Base-by-base conservation (phyloP, 2,113 vertebrate genomes). In the Gulo gulo region DNA sequence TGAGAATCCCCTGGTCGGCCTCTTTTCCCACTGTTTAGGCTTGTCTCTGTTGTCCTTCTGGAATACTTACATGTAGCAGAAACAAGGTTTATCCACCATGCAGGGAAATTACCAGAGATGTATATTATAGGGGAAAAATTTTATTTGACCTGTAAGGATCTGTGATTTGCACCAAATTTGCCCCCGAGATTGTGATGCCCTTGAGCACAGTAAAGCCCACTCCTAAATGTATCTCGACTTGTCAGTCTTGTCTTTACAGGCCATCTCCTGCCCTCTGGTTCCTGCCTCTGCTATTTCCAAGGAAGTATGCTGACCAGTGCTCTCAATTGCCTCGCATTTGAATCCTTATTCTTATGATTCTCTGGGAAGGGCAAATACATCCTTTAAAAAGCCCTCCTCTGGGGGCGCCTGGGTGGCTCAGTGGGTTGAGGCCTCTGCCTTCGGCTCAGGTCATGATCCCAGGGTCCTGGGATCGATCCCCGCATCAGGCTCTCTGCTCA, bases 121-220 rank as follows among this genome's bases (percentile, higher is more conserved):
- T 74, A 4, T 12, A 6, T 29, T 36, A 26, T 2, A 57, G 34
- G 45, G 9, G 11, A 42, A 29, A 85, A 29, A 10, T 52, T 69
- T 31, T 63, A 34, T 26, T 31, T 57, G 29, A 4, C 31, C 26
- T 7, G 1, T 42, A 52, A 39, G 29, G 31, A 7, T 29, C 26
- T 55, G 39, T 29, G 20, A 16, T 83, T 76, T 45, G 24, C 8
- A 16, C 7, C 52, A 71, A 7, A 55, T 78, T 63, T 82, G 24
- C n/a, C 4, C 4, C 4, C 0, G 57, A 4, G 21, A 39, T 8
- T 14, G 12, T 15, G 47, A 59, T 67, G 26, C 5, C 13, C 6
- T 52, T n/a, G 24, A 61, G 31, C 36, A 7, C 11, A 24, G 6
- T 26, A 21, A 63, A 42, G 15, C 50, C 21, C 9, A 63, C 4